These are phyloP conservation scores for Chelon auratus DNA, from an alignment of 2,797 vertebrate genomes.

Conservation along the genomic window DNA sequence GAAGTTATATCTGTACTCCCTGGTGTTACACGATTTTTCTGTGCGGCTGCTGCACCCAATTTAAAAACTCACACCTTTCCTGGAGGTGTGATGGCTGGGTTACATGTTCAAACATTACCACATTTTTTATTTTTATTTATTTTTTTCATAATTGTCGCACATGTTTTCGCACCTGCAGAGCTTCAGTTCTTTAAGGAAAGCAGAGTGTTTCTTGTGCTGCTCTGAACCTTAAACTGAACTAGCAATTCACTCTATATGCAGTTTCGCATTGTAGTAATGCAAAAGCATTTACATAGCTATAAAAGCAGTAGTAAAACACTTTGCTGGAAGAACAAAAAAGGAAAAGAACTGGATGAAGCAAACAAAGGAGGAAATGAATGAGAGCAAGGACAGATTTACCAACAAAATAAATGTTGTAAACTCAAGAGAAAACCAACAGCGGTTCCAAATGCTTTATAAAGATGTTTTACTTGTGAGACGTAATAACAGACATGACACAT, in stretches of 20 bases:
- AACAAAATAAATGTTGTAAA: conserved; percentile 1
- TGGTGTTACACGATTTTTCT: conserved; percentile 33
- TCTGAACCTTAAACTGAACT: background rate
- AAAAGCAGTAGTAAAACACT: background rate
- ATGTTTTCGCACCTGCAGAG: conserved; percentile 11
- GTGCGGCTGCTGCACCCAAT: conserved; percentile 15
- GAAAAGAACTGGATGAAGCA: background rate
- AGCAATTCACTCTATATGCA: background rate
- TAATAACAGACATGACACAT: too few relatives aligned
- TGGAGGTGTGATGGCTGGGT: background rate
- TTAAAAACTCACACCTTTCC: conserved; percentile 28
- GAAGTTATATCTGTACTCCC: conserved; percentile 43
- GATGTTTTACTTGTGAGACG: background rate
- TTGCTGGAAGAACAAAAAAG: too few relatives aligned
- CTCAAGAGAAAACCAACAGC: background rate
- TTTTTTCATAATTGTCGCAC: background rate
- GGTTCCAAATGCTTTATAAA: background rate
- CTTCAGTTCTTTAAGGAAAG: background rate
- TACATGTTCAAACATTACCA: conserved; percentile 9
- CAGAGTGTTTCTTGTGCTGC: background rate
- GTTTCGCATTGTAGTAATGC: background rate
- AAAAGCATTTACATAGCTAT: background rate
- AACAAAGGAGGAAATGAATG: background rate
- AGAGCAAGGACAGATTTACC: background rate
- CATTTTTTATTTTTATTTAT: conserved; percentile 8